These are phyloP conservation scores for Lobophora halterata DNA, from an alignment of 2,888 invertebrate genomes.

Conservation along the genomic window DNA sequence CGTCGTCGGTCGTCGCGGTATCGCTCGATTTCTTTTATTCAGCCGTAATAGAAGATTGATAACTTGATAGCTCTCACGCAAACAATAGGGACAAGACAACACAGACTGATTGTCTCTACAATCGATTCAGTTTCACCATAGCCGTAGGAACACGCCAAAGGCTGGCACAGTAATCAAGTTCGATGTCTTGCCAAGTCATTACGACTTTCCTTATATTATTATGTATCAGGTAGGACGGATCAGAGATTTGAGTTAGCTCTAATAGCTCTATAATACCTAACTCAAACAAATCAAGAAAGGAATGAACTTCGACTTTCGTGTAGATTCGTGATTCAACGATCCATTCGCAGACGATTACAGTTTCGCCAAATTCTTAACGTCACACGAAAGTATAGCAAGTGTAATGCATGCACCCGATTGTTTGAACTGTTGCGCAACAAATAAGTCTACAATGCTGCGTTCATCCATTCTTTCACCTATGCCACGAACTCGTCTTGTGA, in stretches of 20 bases:
- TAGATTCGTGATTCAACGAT: conserved; percentile 32
- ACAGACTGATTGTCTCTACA: conserved; percentile 61
- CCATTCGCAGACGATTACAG: conserved; percentile 28
- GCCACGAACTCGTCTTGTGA: too few relatives aligned
- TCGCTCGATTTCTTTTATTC: conserved; percentile 48
- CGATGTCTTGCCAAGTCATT: too few relatives aligned
- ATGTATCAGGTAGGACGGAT: too few relatives aligned
- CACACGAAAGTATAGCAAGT: conserved; percentile 39
- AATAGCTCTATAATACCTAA: too few relatives aligned
- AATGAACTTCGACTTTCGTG: too few relatives aligned
- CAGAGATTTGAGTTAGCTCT: too few relatives aligned
- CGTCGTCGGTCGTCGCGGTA: too few relatives aligned
- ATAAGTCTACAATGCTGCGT: too few relatives aligned
- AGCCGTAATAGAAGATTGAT: conserved; percentile 41
- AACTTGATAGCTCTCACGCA: conserved; percentile 63
- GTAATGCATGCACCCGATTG: conserved; percentile 7
- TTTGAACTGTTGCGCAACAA: neutral
- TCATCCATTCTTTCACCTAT: too few relatives aligned
- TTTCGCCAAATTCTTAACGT: conserved; percentile 38
- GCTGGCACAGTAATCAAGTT: conserved; percentile 25
- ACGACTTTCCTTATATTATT: too few relatives aligned
- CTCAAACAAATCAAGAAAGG: too few relatives aligned
- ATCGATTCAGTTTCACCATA: conserved; percentile 66
- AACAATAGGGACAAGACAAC: conserved; percentile 68
- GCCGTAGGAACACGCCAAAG: conserved; percentile 41